A percentile compares a stretch with the other conserved stretches of the same genome.
phyloP scores from a whole-genome alignment of 2,888 invertebrate genomes.

The Homarus gammarus region DNA sequence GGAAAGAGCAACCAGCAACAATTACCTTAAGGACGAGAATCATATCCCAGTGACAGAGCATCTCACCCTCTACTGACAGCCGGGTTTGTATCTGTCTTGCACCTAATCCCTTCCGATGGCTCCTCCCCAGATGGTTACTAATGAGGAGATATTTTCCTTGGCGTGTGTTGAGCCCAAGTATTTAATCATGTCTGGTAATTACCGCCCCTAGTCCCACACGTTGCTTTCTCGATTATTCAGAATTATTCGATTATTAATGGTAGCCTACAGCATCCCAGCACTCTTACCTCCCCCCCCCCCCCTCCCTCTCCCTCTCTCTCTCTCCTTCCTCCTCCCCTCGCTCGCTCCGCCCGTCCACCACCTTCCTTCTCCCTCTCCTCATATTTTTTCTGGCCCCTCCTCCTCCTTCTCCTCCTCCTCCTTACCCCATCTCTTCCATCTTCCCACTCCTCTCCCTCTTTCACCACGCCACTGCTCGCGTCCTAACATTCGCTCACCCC shows the following conservation, averaged over 20 bases:
- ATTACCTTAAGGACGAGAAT: not conserved
- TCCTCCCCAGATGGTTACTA: slow-evolving; percentile 6
- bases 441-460: not conserved
- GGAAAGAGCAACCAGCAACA: not conserved
- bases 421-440: not conserved
- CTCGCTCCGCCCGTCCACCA: not conserved
- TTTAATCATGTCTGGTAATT: slow-evolving; percentile 49
- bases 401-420: not conserved
- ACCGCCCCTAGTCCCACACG: slow-evolving; percentile 7
- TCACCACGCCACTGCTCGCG: not conserved
- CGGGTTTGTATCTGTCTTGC: not conserved
- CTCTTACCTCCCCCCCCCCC: too few relatives aligned
- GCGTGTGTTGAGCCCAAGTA: slow-evolving; percentile 34
- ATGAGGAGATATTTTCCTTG: slow-evolving; percentile 43
- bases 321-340: not conserved
- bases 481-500: not conserved
- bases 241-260: slow-evolving; percentile 46
- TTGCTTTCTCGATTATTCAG: slow-evolving; percentile 45
- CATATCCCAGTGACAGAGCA: not conserved
- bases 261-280: not conserved
- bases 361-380: not conserved
- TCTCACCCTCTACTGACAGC: not conserved
- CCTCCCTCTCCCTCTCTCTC: slow-evolving; percentile 21
- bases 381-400: not conserved
- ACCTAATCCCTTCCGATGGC: slow-evolving; percentile 26